Base-by-base conservation (phyloP, 1,140 invertebrate genomes). In the Sitophilus oryzae region DNA sequence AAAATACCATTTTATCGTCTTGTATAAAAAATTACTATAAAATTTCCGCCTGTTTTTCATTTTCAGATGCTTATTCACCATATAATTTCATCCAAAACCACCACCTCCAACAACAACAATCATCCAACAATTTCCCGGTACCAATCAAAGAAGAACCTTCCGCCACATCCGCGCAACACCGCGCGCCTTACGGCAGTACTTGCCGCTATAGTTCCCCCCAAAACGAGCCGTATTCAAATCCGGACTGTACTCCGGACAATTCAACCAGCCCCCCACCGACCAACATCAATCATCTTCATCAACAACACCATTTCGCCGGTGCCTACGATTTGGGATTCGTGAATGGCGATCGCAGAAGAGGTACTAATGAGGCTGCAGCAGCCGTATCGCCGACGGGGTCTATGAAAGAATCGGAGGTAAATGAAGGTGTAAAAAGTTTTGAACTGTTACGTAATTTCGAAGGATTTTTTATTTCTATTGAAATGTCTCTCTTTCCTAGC, bases 141-240 rank as follows among this genome's bases (percentile, higher is more conserved):
- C 25, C 43, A 46, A 45, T 56, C 16, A 60, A 60, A 46, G 44
- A 60, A 30, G 54, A 60, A 52, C 49, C 40, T n/a, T n/a, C n/a
- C n/a, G n/a, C n/a, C n/a, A n/a, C n/a, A n/a, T n/a, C n/a, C n/a
- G n/a, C n/a, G n/a, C n/a, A n/a, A n/a, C n/a, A 19, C 23, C 46
- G 19, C 20, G 30, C 35, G 10, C 30, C 18, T 16, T 57, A 50
- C 43, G 57, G 30, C 23, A n/a, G n/a, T n/a, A 56, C 55, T 37
- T 60, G 53, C 36, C 44, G 54, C 41, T 60, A 52, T 23, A 46
- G 35, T 25, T 22, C 35, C 15, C 38, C 5, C 44, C 52, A 55
- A 55, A 60, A 60, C 57, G 52, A 56, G 30, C 34, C 21, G 14
- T 54, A 60, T 51, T 49, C 50, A 52, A 53, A 38, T 40, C 20